Conservation (phyloP, 2,797 vertebrate genomes). For the Sylvia borin region DNA sequence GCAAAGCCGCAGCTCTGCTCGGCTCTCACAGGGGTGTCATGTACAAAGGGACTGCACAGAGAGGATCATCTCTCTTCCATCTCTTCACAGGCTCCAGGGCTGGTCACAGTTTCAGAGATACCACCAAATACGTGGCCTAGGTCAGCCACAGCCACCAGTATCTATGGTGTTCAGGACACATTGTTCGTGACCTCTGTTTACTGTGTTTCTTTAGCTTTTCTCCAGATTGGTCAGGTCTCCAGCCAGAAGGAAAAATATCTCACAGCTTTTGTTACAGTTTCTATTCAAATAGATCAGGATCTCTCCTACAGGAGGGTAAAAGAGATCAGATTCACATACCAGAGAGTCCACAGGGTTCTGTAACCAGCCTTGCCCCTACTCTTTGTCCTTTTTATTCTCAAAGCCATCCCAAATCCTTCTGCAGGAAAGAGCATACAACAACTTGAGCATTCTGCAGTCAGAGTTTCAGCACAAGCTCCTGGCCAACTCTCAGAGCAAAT, state of each 20-base stretch:
- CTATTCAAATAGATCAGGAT: neutral
- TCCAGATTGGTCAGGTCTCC: neutral
- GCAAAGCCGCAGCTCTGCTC: neutral
- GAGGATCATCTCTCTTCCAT: neutral
- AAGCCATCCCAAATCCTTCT: neutral
- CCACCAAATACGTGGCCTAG: neutral
- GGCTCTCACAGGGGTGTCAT: neutral
- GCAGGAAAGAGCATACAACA: neutral
- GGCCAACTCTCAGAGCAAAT: neutral
- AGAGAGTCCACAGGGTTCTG: neutral
- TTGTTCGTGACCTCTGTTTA: neutral
- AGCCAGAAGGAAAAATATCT: neutral
- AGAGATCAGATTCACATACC: neutral
- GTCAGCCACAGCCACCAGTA: neutral
- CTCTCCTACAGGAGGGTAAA: neutral
- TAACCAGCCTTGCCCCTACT: neutral
- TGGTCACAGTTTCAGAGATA: neutral
- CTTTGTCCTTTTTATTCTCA: neutral
- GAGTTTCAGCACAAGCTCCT: neutral
- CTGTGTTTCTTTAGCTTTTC: neutral
- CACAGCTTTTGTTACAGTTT: neutral
- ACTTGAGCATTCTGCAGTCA: neutral
- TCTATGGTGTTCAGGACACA: fast-evolving
- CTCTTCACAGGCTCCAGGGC: neutral
- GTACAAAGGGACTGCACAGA: neutral